A percentile compares a stretch with the other conserved stretches of the same genome.
phyloP scores from a whole-genome alignment of 2,113 vertebrate species.

The Siniperca chuatsi region DNA sequence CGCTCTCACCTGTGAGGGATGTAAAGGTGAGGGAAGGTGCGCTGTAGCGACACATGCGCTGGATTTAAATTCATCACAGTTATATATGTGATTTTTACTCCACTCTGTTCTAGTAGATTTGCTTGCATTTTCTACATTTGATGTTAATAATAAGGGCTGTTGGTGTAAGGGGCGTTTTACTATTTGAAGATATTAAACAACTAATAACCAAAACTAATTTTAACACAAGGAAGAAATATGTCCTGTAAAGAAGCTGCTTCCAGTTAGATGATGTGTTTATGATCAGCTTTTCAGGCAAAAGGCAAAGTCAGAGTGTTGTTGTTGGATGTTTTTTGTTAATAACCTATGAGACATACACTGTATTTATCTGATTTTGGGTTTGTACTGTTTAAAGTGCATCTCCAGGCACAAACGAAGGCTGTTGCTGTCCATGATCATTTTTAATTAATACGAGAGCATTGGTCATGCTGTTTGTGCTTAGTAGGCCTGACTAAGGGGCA shows the following conservation, averaged over 20 bases:
- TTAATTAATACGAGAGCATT: not conserved
- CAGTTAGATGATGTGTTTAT: not conserved
- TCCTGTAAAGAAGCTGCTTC: not conserved
- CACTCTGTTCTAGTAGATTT: not conserved
- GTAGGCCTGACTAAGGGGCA: not conserved
- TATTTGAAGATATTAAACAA: not conserved
- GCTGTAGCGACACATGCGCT: not conserved
- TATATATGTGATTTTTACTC: not conserved
- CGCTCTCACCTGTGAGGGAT: conserved; percentile 97
- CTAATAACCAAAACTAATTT: not conserved
- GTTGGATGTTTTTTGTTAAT: not conserved
- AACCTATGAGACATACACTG: not conserved
- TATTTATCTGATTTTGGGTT: conserved; percentile 1
- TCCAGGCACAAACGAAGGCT: not conserved
- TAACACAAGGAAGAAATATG: not conserved
- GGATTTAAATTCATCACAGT: not conserved
- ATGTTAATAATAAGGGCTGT: not conserved
- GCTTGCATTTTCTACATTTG: not conserved
- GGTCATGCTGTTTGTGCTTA: not conserved
- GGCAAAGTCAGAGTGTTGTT: no score
- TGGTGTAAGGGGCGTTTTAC: not conserved
- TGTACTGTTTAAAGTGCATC: conserved; percentile 13
- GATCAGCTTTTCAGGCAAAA: not conserved
- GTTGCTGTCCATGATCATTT: not conserved
- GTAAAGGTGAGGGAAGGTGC: conserved; percentile 90